A percentile compares a stretch with the other conserved stretches of the same genome.
Conservation (phyloP, 2,888 invertebrate genomes). For the Dolichomitus sp. region DNA sequence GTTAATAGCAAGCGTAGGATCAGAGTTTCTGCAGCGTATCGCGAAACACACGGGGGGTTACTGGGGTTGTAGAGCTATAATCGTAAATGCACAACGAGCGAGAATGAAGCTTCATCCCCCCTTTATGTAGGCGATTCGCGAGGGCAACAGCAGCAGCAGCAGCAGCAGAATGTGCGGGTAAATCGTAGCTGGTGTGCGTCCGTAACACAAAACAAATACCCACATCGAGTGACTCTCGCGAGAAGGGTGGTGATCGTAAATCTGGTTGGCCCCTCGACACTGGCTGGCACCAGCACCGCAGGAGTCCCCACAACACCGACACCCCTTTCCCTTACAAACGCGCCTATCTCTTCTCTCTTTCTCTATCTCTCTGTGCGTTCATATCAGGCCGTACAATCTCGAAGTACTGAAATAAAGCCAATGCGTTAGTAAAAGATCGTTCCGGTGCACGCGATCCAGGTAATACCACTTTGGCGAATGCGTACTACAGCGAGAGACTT, state of each 20-base stretch:
- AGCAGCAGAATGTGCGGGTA: constrained; percentile 5
- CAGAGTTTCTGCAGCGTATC: constrained; percentile 37
- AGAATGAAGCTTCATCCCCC: constrained; percentile 47
- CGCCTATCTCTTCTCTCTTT: constrained; percentile 23
- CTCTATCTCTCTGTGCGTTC: constrained; percentile 49
- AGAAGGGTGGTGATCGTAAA: constrained; percentile 51
- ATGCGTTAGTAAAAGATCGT: constrained; percentile 58
- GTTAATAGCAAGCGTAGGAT: constrained; percentile 55
- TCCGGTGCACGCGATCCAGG: constrained; percentile 55
- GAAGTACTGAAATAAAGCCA: constrained; percentile 57
- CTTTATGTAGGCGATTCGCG: constrained; percentile 26
- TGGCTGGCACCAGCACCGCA: constrained; percentile 56
- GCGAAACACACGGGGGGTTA: constrained; percentile 1
- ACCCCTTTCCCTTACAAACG: constrained; percentile 11
- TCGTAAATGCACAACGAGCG: constrained; percentile 74
- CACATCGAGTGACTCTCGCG: constrained; percentile 23
- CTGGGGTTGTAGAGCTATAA: constrained; percentile 68
- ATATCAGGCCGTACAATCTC: constrained; percentile 54
- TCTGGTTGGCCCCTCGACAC: constrained; percentile 59
- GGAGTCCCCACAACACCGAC: constrained; percentile 20
- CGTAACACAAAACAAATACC: constrained; percentile 74
- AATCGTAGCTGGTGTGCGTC: constrained; percentile 27
- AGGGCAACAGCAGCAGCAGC: not conserved
- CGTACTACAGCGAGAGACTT: not conserved
- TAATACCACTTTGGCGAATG: constrained; percentile 36